A percentile compares a stretch with the other conserved stretches of the same genome.
Conservation (phyloP, 64 coral and sea anemone species). For the Trachythela sp. region DNA sequence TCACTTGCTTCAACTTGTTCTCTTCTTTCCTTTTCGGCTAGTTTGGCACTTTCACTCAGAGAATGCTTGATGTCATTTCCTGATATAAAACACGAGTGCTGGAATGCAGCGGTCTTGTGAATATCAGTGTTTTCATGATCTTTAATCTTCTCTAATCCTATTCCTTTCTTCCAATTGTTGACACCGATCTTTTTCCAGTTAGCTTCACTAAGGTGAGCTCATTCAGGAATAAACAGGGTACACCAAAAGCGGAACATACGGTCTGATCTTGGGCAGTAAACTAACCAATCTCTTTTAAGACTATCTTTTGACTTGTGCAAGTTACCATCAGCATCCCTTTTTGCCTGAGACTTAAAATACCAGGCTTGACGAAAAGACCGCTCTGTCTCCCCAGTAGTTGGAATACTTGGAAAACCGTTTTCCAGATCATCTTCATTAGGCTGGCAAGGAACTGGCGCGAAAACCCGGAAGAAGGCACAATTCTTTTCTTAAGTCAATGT, state of each 20-base stretch:
- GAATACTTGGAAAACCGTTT: too few species aligned
- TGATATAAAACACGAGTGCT: background rate
- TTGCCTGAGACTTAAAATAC: background rate
- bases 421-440: too few species aligned
- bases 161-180: conserved; percentile 1
- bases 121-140: background rate
- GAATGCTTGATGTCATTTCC: background rate
- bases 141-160: background rate
- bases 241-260: background rate
- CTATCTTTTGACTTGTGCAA: background rate
- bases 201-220: background rate
- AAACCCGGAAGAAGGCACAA: too few species aligned
- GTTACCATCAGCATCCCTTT: background rate
- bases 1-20: background rate
- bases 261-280: background rate
- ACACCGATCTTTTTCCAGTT: background rate
- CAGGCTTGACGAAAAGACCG: too few species aligned
- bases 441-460: too few species aligned
- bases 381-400: too few species aligned
- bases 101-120: background rate
- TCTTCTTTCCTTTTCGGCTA: background rate
- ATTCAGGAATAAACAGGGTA: background rate
- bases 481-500: too few species aligned
- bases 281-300: background rate
- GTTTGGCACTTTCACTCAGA: background rate